phyloP scores from a whole-genome alignment of 2,797 vertebrate genomes.

The Chromobotia macracanthus region DNA sequence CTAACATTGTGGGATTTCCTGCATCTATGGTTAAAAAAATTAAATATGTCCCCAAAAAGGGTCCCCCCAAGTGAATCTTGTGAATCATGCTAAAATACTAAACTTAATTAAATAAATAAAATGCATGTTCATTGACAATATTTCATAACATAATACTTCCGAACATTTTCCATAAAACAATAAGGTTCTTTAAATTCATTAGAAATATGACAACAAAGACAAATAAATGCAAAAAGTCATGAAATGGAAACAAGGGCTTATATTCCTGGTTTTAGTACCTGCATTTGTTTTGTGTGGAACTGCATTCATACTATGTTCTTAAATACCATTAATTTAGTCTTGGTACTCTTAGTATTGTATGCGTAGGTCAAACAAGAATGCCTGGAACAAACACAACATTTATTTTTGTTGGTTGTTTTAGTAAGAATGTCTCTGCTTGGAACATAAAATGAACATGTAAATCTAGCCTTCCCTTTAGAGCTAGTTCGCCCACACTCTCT shows the following conservation, averaged over 20 bases:
- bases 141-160: no score
- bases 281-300: background rate
- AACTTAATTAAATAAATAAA: no score
- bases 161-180: background rate
- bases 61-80: no score
- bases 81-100: no score
- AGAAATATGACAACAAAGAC: background rate
- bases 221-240: no score
- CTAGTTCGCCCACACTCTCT: background rate
- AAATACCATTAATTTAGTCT: background rate
- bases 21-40: no score
- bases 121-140: no score
- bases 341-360: background rate
- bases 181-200: background rate
- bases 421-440: background rate
- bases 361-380: background rate
- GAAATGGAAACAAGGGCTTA: no score
- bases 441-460: constrained; percentile 40
- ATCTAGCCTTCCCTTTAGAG: background rate
- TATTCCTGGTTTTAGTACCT: background rate
- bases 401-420: background rate
- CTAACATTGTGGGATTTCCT: no score
- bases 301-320: background rate
- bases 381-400: constrained; percentile 14
- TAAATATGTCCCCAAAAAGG: no score